These are phyloP conservation scores for Troides oblongomaculatus DNA, from an alignment of 2,888 invertebrate genomes.

Conservation along the genomic window DNA sequence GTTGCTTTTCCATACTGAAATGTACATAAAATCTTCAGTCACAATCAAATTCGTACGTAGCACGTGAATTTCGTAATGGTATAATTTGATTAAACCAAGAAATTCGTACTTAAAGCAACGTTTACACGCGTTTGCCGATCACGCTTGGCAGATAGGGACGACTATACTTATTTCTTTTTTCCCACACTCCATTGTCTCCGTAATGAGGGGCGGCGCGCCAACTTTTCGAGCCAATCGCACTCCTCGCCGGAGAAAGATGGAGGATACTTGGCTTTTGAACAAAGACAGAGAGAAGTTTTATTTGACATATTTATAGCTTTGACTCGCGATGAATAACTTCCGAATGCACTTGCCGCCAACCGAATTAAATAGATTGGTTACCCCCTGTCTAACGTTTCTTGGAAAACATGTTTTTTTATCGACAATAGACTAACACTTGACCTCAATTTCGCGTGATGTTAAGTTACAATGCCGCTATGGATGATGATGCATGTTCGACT, in stretches of 20 bases:
- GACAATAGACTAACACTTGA: too few relatives aligned
- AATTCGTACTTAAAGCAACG: constrained; percentile 53
- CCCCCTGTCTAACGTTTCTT: constrained; percentile 17
- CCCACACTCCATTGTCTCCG: constrained; percentile 50
- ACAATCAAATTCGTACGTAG: constrained; percentile 33
- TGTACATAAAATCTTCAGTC: constrained; percentile 28
- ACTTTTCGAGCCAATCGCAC: constrained; percentile 56
- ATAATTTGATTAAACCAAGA: constrained; percentile 46
- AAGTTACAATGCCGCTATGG: too few relatives aligned
- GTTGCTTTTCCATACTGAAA: constrained; percentile 12
- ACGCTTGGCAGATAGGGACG: constrained; percentile 37
- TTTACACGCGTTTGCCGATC: constrained; percentile 45
- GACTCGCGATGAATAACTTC: constrained; percentile 31
- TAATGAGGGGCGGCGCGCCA: constrained; percentile 52
- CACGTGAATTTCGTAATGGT: constrained; percentile 39
- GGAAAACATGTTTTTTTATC: constrained; percentile 14
- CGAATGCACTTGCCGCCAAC: constrained; percentile 32
- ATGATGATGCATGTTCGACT: too few relatives aligned
- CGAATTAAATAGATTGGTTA: constrained; percentile 41
- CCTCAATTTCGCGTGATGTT: too few relatives aligned
- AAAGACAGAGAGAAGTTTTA: constrained; percentile 43
- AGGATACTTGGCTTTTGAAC: constrained; percentile 35
- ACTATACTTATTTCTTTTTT: constrained; percentile 41
- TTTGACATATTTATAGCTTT: constrained; percentile 47
- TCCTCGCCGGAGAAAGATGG: constrained; percentile 42